These are phyloP conservation scores for Cecropterus lyciades DNA, from an alignment of 1,140 invertebrate genomes.

Conservation along the genomic window DNA sequence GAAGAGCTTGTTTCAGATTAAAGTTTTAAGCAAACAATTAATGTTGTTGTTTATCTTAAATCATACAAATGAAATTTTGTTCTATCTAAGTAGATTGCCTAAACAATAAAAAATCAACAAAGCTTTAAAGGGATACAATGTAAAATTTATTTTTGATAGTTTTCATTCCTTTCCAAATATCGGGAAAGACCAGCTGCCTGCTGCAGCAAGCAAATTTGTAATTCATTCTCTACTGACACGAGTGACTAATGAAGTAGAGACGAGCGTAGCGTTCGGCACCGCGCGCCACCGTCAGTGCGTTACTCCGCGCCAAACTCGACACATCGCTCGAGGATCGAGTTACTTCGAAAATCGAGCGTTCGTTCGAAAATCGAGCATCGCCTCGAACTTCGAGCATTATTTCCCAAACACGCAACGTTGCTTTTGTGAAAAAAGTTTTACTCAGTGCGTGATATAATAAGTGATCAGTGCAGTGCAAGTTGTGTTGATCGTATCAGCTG, in stretches of 20 bases:
- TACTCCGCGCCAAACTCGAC: constrained; percentile 65
- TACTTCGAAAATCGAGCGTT: constrained; percentile 42
- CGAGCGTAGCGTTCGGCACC: constrained; percentile 46
- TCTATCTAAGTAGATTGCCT: too few species aligned
- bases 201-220: too few species aligned
- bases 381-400: too few species aligned
- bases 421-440: constrained; percentile 68
- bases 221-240: constrained; percentile 6
- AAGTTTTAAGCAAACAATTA: too few species aligned
- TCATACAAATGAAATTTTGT: too few species aligned
- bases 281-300: constrained; percentile 60
- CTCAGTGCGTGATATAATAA: constrained; percentile 45
- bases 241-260: constrained; percentile 46
- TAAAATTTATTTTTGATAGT: too few species aligned
- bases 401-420: constrained; percentile 49
- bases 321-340: constrained; percentile 48
- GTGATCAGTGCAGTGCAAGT: constrained; percentile 33
- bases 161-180: too few species aligned
- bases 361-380: constrained; percentile 26
- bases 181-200: background rate
- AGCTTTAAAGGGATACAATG: too few species aligned
- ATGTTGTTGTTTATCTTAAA: too few species aligned
- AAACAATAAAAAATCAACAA: too few species aligned
- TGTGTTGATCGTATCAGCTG: constrained; percentile 44
- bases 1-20: too few species aligned